These are phyloP conservation scores for Enteromius unitaeniatus DNA, from an alignment of 2,797 vertebrate species.

Conservation along the genomic window DNA sequence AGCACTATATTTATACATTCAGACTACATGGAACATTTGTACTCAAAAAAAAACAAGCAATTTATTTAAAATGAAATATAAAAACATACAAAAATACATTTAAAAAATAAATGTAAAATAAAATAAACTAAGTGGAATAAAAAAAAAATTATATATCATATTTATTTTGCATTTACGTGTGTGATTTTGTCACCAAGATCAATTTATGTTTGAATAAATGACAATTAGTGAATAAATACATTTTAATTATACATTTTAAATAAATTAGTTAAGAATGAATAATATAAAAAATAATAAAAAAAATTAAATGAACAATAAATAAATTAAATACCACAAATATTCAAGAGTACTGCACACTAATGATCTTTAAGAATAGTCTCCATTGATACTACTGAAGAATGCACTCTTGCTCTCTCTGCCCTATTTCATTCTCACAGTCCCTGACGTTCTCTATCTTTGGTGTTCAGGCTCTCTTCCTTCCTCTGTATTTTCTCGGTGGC, in stretches of 20 bases:
- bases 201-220: neutral
- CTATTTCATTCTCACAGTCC: neutral
- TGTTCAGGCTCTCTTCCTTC: neutral
- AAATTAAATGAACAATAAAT: neutral
- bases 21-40: neutral
- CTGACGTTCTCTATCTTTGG: constrained; percentile 13
- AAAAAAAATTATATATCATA: neutral
- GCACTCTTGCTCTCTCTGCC: neutral
- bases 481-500: neutral
- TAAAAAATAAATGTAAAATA: neutral
- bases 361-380: neutral
- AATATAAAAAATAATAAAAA: no score
- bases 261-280: neutral
- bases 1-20: neutral
- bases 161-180: neutral
- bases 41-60: neutral
- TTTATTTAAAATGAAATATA: neutral
- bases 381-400: no score
- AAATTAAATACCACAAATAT: neutral
- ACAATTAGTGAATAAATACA: neutral
- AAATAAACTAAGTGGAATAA: neutral
- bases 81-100: neutral
- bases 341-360: neutral
- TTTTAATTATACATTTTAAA: neutral
- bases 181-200: neutral